These are phyloP conservation scores for Quadroppia sp. DNA, from an alignment of 2,888 invertebrate genomes.

Conservation along the genomic window DNA sequence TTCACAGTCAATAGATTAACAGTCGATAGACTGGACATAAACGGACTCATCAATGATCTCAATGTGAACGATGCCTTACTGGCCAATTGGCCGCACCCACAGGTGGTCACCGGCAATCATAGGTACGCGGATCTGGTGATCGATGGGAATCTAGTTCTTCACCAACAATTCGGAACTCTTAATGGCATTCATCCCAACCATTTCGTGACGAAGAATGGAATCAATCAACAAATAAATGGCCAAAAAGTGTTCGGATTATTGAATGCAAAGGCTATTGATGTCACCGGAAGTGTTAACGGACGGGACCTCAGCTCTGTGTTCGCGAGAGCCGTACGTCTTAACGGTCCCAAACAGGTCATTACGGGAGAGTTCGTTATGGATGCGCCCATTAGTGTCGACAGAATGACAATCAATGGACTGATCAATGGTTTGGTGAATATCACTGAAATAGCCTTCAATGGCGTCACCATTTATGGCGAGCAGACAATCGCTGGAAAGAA, in stretches of 20 bases:
- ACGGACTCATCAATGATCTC: slow-evolving; percentile 3
- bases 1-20: slow-evolving; percentile 13
- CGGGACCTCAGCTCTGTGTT: slow-evolving; percentile 16
- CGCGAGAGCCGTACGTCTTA: slow-evolving; percentile 26
- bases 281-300: slow-evolving; percentile 20
- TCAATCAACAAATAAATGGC: slow-evolving; percentile 25
- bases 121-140: not conserved
- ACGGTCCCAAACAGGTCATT: slow-evolving; percentile 32
- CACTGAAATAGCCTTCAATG: slow-evolving; percentile 11
- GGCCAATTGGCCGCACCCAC: not conserved
- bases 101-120: slow-evolving; percentile 37
- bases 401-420: slow-evolving; percentile 24
- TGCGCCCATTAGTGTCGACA: slow-evolving; percentile 18
- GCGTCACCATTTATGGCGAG: slow-evolving; percentile 27
- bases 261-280: slow-evolving; percentile 10
- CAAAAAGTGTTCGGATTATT: slow-evolving; percentile 21
- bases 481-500: slow-evolving; percentile 30
- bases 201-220: slow-evolving; percentile 12
- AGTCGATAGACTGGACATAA: not conserved
- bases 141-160: not conserved
- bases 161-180: slow-evolving; percentile 6
- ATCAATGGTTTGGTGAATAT: slow-evolving; percentile 37
- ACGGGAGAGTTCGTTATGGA: slow-evolving; percentile 38
- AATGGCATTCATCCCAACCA: slow-evolving; percentile 27
- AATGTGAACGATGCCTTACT: slow-evolving; percentile 11